Base-by-base conservation (phyloP, 2,113 vertebrate genomes). In the Meleagris gallopavo region DNA sequence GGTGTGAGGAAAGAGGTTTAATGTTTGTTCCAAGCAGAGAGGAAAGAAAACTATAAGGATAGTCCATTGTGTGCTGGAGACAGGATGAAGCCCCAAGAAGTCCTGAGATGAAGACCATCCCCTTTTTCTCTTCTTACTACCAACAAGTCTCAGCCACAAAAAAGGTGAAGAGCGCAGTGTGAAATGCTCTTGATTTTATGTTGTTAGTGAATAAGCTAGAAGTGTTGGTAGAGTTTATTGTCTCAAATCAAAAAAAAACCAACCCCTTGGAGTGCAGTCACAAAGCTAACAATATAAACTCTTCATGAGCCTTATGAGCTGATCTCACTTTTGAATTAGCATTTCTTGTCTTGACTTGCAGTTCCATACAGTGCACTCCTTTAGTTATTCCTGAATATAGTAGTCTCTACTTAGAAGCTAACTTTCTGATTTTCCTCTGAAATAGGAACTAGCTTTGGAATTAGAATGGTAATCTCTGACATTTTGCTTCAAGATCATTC, bases 401-500 rank as follows among this genome's bases (percentile, higher is more conserved):
- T 58, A 40, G n/a, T 61, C 54, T 94, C 48, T 83, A 80, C 90
- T 87, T 95, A 94, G 91, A 73, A 80, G 50, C 36, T 34, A 87
- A 58, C 54, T 61, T 50, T 88, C n/a, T 74, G 50, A 60, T 86
- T 94, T 89, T 79, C 52, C 40, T 67, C 34, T 88, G 83, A 83
- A 90, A 76, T 78, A 85, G 46, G 61, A 92, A 71, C 61, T 90
- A 25, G 10, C 46, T 95, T 92, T 93, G 46, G 74, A 71, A 78
- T 55, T 85, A 72, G n/a, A 73, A 52, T 83, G 81, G 65, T 0
- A 0, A 32, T 90, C 61, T 94, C 32, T 86, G 71, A 71, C 34
- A 73, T 89, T 89, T 92, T 66, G 12, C 52, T 83, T 82, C 43
- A 83, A 94, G 73, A 60, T 86, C 71, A 93, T 94, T 94, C 82